Conservation (phyloP, 2,888 invertebrate genomes). For the Rhagonycha lutea region DNA sequence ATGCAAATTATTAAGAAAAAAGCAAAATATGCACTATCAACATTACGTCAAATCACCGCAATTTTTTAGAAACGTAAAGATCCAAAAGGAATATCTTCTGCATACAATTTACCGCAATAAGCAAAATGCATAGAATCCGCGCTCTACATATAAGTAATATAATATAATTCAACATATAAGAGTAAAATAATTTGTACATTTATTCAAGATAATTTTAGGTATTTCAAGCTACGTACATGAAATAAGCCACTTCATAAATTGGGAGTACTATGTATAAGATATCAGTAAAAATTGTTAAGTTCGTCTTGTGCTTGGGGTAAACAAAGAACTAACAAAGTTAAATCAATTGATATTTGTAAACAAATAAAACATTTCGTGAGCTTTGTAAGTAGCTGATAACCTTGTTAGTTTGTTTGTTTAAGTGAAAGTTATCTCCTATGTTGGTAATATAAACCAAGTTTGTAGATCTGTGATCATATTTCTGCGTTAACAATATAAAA, state of each 20-base stretch:
- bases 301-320: not conserved
- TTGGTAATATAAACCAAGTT: conserved; percentile 1
- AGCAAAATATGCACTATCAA: too few relatives aligned
- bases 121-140: too few relatives aligned
- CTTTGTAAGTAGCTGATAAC: conserved; percentile 27
- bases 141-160: too few relatives aligned
- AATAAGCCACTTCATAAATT: not conserved
- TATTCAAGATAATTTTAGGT: not conserved
- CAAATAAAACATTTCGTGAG: conserved; percentile 29
- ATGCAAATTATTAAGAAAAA: too few relatives aligned
- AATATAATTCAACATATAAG: too few relatives aligned
- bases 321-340: conserved; percentile 11
- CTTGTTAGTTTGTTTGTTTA: conserved; percentile 38
- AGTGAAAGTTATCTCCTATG: conserved; percentile 36
- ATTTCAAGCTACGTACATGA: not conserved
- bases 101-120: too few relatives aligned
- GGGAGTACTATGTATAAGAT: not conserved
- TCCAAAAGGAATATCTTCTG: too few relatives aligned
- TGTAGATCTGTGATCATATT: not conserved
- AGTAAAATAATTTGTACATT: too few relatives aligned
- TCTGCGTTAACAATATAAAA: not conserved
- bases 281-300: not conserved
- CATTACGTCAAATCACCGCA: too few relatives aligned
- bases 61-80: too few relatives aligned
- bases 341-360: conserved; percentile 17